Evolutionary conservation across 2,797 vertebrate species (phyloP).

Genomic region (Calcarius lapponicus): DNA sequence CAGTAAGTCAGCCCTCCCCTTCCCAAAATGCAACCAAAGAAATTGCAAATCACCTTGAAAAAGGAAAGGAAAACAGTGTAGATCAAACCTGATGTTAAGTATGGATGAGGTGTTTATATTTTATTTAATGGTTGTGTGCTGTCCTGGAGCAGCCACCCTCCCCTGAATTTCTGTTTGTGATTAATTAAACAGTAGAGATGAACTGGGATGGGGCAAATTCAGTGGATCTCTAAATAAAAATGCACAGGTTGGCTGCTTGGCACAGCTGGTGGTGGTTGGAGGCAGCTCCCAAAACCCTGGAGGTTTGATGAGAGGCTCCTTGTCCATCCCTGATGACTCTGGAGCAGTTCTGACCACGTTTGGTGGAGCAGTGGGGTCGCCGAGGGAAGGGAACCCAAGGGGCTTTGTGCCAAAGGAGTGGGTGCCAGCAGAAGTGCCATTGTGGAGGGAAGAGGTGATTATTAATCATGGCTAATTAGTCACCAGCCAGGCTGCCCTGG

Average conservation of each 20-base stretch:
- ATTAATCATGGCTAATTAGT: not conserved
- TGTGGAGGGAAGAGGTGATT: not conserved
- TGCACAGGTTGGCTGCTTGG: not conserved
- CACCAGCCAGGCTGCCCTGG: not conserved
- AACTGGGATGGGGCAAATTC: not conserved
- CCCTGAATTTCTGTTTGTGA: not conserved
- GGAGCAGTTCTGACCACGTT: rapidly evolving
- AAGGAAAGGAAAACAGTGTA: not conserved
- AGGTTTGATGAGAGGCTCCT: not conserved
- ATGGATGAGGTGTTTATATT: conserved; percentile 47
- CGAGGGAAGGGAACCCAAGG: not conserved
- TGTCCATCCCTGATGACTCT: not conserved
- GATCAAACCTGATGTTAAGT: conserved; percentile 18
- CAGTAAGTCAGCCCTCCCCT: conserved; percentile 20
- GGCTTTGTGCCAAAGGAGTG: not conserved
- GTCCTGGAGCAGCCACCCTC: not conserved
- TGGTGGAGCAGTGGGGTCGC: not conserved
- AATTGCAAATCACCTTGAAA: not conserved
- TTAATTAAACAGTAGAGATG: not conserved
- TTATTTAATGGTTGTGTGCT: conserved; percentile 31
- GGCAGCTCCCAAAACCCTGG: not conserved
- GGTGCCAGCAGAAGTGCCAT: not conserved
- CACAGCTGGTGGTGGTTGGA: not conserved
- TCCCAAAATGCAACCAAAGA: conserved; percentile 6
- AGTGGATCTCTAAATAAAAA: not conserved